Conservation (phyloP, 2,797 vertebrate species). For the Alca torda region DNA sequence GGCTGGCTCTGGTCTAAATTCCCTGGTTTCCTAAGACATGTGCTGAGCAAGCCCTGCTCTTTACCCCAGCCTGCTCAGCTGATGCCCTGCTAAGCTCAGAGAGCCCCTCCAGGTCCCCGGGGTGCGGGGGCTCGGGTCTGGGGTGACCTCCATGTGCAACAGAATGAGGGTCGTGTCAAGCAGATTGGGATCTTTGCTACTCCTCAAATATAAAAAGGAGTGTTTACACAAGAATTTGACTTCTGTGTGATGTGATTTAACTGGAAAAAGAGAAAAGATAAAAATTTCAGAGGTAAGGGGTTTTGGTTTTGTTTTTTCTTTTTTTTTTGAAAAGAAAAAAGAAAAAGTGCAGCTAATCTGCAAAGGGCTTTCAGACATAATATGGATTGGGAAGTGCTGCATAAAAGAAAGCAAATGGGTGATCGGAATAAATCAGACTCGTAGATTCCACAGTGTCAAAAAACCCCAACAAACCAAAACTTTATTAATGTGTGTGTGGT, state of each 20-base stretch:
- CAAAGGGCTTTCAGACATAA: not conserved
- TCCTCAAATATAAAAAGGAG: not conserved
- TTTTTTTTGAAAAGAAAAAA: not conserved
- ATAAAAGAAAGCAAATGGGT: not conserved
- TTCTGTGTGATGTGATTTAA: not conserved
- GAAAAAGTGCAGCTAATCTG: not conserved
- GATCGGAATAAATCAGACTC: not conserved
- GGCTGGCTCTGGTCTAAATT: not conserved
- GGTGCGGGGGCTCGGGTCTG: rapidly evolving
- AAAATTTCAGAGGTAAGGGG: not conserved
- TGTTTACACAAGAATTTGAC: not conserved
- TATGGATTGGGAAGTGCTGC: not conserved
- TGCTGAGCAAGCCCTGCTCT: not conserved
- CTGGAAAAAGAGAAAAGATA: not conserved
- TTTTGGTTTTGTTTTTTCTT: not conserved
- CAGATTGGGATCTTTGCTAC: not conserved
- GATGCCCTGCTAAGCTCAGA: not conserved
- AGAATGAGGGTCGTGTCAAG: rapidly evolving
- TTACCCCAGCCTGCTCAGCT: not conserved
- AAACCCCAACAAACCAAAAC: not conserved
- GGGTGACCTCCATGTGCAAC: not conserved
- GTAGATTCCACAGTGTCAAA: not conserved
- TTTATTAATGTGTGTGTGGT: not conserved
- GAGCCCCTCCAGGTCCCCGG: not conserved
- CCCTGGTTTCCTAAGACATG: not conserved